Evolutionary conservation across 2,888 invertebrate species (phyloP).

Genomic region (Conus canariensis): DNA sequence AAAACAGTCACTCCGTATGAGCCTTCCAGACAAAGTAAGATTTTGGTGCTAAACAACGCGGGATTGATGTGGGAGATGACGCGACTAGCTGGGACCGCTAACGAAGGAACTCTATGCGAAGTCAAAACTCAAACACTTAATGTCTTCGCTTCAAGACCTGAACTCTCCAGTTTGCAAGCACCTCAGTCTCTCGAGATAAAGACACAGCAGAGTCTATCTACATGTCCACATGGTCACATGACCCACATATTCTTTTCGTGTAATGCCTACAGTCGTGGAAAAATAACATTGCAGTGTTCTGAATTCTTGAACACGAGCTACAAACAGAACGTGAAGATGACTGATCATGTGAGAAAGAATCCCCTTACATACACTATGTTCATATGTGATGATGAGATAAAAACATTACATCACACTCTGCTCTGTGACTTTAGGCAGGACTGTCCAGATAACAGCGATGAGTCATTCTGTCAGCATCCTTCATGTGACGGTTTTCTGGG

Average conservation of each 20-base stretch:
- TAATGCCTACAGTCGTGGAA: not conserved
- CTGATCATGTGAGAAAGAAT: not conserved
- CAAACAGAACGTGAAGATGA: not conserved
- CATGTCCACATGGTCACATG: not conserved
- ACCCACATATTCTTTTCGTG: not conserved
- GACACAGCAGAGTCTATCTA: not conserved
- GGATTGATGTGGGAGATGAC: not conserved
- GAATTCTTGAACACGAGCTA: too few species aligned
- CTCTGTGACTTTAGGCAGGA: slow-evolving; percentile 7
- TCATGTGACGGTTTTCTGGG: not conserved
- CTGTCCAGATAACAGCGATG: not conserved
- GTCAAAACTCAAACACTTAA: not conserved
- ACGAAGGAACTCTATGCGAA: not conserved
- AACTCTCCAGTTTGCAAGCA: not conserved
- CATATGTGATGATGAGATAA: not conserved
- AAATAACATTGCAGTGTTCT: not conserved
- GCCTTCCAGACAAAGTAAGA: not conserved
- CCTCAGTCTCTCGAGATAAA: not conserved
- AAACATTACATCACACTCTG: not conserved
- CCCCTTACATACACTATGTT: not conserved
- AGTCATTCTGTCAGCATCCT: not conserved
- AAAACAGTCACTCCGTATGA: not conserved
- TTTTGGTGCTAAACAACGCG: too few species aligned
- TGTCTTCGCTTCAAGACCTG: not conserved
- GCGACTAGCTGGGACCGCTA: too few species aligned